Evolutionary conservation across 2,113 vertebrate species (phyloP).

Genomic region (Salvelinus fontinalis): DNA sequence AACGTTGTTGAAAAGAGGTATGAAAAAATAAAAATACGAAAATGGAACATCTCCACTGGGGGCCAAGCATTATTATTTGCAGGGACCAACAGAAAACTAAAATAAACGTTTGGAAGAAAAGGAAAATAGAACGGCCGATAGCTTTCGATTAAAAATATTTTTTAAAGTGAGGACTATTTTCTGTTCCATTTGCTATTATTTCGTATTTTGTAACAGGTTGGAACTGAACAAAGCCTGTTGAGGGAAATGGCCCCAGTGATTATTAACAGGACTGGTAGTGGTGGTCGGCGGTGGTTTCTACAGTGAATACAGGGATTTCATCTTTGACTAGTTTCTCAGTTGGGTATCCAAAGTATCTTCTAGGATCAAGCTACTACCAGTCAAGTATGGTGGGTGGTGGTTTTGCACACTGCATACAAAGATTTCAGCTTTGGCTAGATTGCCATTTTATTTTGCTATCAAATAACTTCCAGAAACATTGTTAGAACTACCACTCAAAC

Average conservation of each 20-base stretch:
- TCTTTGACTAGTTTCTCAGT: background rate
- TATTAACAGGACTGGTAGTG: background rate
- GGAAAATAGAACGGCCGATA: constrained; percentile 5
- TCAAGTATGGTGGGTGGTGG: too few species aligned
- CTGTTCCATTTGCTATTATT: background rate
- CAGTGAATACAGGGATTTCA: background rate
- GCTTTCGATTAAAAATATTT: background rate
- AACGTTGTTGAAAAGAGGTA: constrained; percentile 2
- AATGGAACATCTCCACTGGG: constrained; percentile 15
- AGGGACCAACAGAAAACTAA: background rate
- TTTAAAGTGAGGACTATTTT: background rate
- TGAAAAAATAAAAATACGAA: background rate
- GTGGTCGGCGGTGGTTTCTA: background rate
- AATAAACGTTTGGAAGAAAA: background rate
- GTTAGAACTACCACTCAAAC: too few species aligned
- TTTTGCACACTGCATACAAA: too few species aligned
- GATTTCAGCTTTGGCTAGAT: too few species aligned
- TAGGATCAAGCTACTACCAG: too few species aligned
- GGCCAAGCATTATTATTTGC: constrained; percentile 5
- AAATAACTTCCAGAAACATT: too few species aligned
- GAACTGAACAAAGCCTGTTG: background rate
- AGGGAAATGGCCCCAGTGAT: background rate
- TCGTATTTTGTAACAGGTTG: background rate
- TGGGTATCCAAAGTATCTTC: too few species aligned
- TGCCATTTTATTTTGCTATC: too few species aligned